Percentiles rank a stretch among this genome's conserved stretches.
phyloP scores from a whole-genome alignment of 2,113 vertebrate genomes.

The Sialia sialis region DNA sequence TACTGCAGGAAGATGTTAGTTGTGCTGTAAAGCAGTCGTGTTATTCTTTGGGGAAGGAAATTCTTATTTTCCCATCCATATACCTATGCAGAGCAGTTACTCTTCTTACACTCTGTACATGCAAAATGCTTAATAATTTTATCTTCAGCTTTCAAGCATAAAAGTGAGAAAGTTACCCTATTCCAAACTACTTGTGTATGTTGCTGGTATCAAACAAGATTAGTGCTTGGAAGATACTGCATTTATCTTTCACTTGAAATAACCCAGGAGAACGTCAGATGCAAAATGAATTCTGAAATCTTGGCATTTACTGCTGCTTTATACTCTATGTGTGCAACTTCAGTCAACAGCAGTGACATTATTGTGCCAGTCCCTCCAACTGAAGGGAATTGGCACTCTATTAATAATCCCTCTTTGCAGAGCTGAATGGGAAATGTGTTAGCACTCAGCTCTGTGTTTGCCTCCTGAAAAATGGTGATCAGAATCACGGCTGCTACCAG shows the following conservation, averaged over 20 bases:
- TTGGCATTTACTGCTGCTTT: constrained; percentile 46
- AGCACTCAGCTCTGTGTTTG: not conserved
- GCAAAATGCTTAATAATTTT: constrained; percentile 30
- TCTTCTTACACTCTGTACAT: not conserved
- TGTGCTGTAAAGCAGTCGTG: not conserved
- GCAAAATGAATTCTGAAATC: constrained; percentile 39
- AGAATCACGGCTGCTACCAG: not conserved
- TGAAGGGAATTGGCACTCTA: not conserved
- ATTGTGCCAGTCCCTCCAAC: not conserved
- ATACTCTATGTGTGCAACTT: constrained; percentile 1
- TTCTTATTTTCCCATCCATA: constrained; percentile 17
- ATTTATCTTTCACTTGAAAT: constrained; percentile 48
- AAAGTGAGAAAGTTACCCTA: not conserved
- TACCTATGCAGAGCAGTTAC: not conserved
- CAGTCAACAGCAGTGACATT: constrained; percentile 17
- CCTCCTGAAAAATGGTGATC: not conserved
- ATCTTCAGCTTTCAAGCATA: constrained; percentile 15
- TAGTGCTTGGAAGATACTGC: not conserved
- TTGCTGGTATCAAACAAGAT: constrained; percentile 10
- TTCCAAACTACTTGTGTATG: constrained; percentile 3
- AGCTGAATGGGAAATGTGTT: not conserved
- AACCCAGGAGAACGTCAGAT: constrained; percentile 37
- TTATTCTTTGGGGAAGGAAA: not conserved
- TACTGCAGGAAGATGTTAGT: not conserved
- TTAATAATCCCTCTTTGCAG: not conserved